Evolutionary conservation across 2,797 vertebrate genomes (phyloP), one percentile per base, ranked within the genome.

Genomic region (Argyrosomus regius): DNA sequence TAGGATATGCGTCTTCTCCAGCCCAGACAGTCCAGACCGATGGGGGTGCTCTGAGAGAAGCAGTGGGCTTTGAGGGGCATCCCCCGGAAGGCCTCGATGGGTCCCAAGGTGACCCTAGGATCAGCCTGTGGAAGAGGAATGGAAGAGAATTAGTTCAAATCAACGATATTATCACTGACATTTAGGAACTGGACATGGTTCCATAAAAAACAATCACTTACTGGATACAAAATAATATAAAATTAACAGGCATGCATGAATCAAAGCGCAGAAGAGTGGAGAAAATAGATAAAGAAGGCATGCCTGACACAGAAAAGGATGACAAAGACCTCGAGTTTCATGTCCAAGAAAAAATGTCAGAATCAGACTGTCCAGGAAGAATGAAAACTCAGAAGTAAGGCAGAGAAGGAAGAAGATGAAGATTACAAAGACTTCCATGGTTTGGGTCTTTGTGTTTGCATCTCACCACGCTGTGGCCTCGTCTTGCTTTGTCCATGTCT

Each of bases 21-120:
- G 78, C 95, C 95, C 75, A 96, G 48, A 2, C 92, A 95, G 92
- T 98, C 96, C 70, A 98, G 92, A 66, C 96, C 96, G 0, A 92
- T 92, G 0, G 97, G 97, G 41, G 96, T 97, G 89, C 97, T 98
- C 90, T 96, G 96, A 48, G 96, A 98, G 88, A 97, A 95, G 0
- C 91, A 82, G n/a, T 94, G 94, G 61, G 93, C 88, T 78, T 95
- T 96, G 82, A 96, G 90, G 0, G 93, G 91, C 58, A 93, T 93
- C 18, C 90, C 86, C 45, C 83, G 84, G 78, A 95, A 94, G 71
- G 88, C 86, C 64, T 92, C 84, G 31, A 91, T 70, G 65, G 93
- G 86, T 1, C 81, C 80, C 60, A 89, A 18, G 24, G 87, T 83
- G 31, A 84, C 76, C 61, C 88, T 94, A 52, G 81, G 80, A 77